Conservation (phyloP, 1,140 invertebrate species). For the Ostrea denselamellosa region DNA sequence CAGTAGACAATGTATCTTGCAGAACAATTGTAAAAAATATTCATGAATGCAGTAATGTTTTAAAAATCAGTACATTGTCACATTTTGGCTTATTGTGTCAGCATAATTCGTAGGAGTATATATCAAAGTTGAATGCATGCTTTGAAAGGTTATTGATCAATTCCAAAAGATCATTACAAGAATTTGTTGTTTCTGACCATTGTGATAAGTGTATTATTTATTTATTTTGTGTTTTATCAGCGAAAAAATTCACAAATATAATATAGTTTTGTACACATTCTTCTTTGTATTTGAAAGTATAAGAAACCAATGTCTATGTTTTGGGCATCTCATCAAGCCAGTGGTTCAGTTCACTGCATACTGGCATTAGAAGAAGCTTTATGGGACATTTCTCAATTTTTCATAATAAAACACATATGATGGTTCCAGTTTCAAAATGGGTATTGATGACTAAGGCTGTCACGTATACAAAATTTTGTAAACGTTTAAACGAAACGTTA, state of each 20-base stretch:
- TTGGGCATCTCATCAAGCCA: background rate
- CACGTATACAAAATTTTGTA: no score
- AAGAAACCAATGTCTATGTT: no score
- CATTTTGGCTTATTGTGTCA: background rate
- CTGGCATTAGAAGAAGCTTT: no score
- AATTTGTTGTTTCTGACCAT: background rate
- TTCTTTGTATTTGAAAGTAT: background rate
- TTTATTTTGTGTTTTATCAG: slow-evolving; percentile 25
- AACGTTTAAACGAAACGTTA: no score
- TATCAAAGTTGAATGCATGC: background rate
- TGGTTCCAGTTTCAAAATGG: no score
- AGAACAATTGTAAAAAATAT: background rate
- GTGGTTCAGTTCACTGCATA: background rate
- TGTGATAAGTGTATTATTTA: slow-evolving; percentile 38
- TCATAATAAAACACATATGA: no score
- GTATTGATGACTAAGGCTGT: no score
- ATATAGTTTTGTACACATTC: slow-evolving; percentile 14
- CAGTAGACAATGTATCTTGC: background rate
- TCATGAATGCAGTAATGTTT: slow-evolving; percentile 27
- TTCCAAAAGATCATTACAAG: no score
- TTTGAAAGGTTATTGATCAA: background rate
- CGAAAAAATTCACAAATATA: slow-evolving; percentile 18
- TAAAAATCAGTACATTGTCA: background rate
- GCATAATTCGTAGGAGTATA: background rate
- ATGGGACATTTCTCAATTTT: no score